A percentile compares a stretch with the other conserved stretches of the same genome.
phyloP scores from a whole-genome alignment of 2,797 vertebrate species.

The Lutjanus argentimaculatus region DNA sequence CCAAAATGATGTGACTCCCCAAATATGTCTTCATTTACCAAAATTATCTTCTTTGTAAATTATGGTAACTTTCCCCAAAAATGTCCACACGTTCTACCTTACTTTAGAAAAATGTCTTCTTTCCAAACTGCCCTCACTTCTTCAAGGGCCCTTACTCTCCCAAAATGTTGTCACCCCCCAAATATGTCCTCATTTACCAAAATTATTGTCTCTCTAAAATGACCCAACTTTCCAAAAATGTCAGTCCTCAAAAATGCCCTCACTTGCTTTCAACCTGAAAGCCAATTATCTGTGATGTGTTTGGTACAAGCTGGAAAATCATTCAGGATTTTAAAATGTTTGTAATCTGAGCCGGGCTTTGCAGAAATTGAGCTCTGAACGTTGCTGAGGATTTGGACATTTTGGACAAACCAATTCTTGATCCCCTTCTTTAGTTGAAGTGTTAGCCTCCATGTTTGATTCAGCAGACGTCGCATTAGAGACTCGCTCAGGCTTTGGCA shows the following conservation, averaged over 20 bases:
- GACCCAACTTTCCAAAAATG: background rate
- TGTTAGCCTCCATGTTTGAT: slow-evolving; percentile 25
- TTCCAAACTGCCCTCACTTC: background rate
- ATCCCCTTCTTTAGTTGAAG: background rate
- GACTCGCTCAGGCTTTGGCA: slow-evolving; percentile 33
- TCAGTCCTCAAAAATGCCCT: background rate
- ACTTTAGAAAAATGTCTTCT: no score
- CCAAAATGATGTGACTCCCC: no score
- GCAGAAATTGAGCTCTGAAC: background rate
- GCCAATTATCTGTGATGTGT: background rate
- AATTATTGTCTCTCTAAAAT: background rate
- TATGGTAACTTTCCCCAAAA: no score
- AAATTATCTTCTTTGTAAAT: no score
- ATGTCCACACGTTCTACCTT: no score
- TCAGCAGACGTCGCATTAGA: slow-evolving; percentile 25
- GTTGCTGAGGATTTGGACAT: background rate
- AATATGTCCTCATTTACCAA: background rate
- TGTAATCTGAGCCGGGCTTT: background rate
- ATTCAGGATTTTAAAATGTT: background rate
- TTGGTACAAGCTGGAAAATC: background rate
- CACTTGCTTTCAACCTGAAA: background rate
- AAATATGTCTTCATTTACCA: no score
- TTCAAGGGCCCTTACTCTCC: background rate
- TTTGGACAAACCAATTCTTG: background rate
- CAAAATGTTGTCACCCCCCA: no score